phyloP scores from a whole-genome alignment of 1,140 invertebrate species.

The Aricia agestis region DNA sequence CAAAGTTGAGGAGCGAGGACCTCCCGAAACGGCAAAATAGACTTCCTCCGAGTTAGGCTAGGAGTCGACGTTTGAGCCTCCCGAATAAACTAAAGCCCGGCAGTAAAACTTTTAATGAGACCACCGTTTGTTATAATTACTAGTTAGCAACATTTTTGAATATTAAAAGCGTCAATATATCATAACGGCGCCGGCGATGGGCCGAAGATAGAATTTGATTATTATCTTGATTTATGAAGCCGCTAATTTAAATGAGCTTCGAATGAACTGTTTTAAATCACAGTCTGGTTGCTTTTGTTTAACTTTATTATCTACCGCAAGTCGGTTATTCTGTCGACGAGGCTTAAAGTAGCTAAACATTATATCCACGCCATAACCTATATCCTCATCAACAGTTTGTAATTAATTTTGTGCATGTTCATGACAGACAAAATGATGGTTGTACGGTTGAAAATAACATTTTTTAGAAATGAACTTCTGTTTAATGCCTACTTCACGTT shows the following conservation, averaged over 20 bases:
- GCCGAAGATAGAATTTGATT: conserved; percentile 1
- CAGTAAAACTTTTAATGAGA: conserved; percentile 7
- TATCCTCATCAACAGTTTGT: no score
- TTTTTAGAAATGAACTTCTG: no score
- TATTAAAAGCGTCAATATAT: conserved; percentile 9
- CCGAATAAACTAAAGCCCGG: not conserved
- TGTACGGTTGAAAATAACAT: no score
- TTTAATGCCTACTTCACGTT: no score
- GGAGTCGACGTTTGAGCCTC: not conserved
- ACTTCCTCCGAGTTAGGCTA: not conserved
- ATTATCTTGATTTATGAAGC: not conserved
- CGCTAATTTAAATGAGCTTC: not conserved
- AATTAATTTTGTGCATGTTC: no score
- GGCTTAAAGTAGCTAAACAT: no score
- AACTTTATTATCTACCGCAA: not conserved
- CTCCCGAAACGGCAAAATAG: not conserved
- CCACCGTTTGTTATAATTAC: not conserved
- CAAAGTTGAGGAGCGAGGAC: not conserved
- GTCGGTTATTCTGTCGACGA: not conserved
- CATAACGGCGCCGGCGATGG: not conserved
- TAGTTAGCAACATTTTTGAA: conserved; percentile 1
- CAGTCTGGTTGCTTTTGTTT: not conserved
- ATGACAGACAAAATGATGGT: no score
- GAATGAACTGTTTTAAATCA: not conserved
- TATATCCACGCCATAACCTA: no score